Evolutionary conservation across 2,797 vertebrate species (phyloP), one percentile per base, ranked within the genome.

Genomic region (Pelodytes ibericus): DNA sequence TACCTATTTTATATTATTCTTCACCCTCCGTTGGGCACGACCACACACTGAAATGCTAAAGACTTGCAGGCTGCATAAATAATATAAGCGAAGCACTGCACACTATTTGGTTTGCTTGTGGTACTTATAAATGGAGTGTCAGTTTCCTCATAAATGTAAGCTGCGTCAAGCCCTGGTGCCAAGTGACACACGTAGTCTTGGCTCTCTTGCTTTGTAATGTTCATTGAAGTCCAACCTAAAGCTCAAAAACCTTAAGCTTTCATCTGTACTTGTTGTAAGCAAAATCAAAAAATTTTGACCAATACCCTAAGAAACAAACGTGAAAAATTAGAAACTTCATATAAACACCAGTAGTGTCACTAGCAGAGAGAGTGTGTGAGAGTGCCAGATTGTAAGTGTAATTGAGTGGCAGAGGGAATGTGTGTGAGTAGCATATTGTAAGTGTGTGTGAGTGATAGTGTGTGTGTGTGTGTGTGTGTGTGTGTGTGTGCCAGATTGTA

Each of bases 221-320:
- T 99, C 97, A 0, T 97, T 99, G 85, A 99, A 99, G 91, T 99
- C 97, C 82, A 99, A 85, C 18, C 97, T 87, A 84, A 99, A 99
- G 92, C 96, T 99, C 49, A 99, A 94, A 89, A 99, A 99, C 53
- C 92, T 94, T 26, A 99, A 94, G 79, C 96, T 99, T 87, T 99
- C 96, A 0, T 99, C 97, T 0, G 94, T 77, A 79, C 94, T 97
- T 75, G 94, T 95, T 67, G 94, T 97, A 82, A 99, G 88, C 81
- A 96, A 82, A 82, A 98, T 94, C 87, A 99, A 83, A 85, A 99
- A 99, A 88, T 99, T 96, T 88, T 98, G 97, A 60, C 99, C 96
- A 0, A 97, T 94, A 80, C 93, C 96, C 98, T 99, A 82, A 74
- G 65, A 70, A 7, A 49, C 4, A 1, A n/a, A n/a, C n/a, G n/a